Evolutionary conservation across 2,113 vertebrate genomes (phyloP), one percentile per base, ranked within the genome.

Genomic region (Sander lucioperca): DNA sequence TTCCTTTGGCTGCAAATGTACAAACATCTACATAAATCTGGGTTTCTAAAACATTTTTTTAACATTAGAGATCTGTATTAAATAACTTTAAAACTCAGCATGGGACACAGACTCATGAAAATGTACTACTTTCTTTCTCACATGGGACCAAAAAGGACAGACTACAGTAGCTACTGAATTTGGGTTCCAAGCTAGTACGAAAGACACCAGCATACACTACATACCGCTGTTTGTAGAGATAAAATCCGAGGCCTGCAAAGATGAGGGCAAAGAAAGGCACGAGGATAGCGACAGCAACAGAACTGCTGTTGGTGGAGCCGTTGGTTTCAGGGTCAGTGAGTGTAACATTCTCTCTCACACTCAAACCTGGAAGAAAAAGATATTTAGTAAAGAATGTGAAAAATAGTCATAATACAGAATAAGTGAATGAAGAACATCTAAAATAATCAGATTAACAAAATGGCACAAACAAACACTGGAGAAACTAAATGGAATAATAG

Each of bases 261-360:
- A 99, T 99, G 93, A 99, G 97, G 93, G 98, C 98, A 92, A 99
- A 99, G 95, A 99, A 99, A 98, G 98, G 98, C 97, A 99, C 98
- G n/a, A 99, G 97, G 92, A 99, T 99, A 83, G 98, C 98, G 74
- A 99, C 96, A 80, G 97, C 98, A 91, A 99, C 97, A 75, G 98
- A 99, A 91, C 98, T 99, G 95, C 98, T 99, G 89, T 98, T 99
- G 94, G 97, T 98, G 92, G 93, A 93, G 82, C 97, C 96, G 67
- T 94, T 96, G 87, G 96, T 71, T 65, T 93, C 96, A 63, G 96
- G 95, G 88, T 97, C 97, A 21, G 95, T 90, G 88, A 96, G 95
- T 77, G 96, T 97, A 23, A 95, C 93, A 72, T 96, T 96, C 78
- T 98, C 97, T 77, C 96, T 96, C 79, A 95, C 86, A 63, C 97